These are phyloP conservation scores for Canis aureus DNA, from an alignment of 2,113 vertebrate species.

Conservation along the genomic window DNA sequence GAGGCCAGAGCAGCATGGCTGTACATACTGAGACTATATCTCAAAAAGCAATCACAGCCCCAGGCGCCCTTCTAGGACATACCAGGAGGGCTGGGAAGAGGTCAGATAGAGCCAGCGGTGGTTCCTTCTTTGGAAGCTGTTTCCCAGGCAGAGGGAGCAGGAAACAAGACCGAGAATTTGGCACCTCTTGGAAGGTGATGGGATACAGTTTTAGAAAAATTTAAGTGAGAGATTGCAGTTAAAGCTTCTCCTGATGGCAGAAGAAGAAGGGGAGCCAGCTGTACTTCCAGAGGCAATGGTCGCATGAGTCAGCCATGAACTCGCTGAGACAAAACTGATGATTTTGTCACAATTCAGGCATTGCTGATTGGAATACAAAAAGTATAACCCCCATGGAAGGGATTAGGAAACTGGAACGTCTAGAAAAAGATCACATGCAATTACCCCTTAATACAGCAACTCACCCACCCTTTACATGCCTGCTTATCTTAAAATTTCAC, in stretches of 20 bases:
- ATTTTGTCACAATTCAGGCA: background rate
- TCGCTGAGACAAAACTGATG: background rate
- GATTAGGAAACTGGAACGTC: background rate
- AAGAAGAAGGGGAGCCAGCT: background rate
- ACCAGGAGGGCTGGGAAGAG: background rate
- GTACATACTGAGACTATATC: background rate
- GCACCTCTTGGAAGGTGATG: background rate
- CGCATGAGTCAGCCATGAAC: background rate
- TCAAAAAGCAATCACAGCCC: background rate
- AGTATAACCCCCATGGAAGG: background rate
- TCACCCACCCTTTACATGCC: background rate
- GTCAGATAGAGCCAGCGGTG: background rate
- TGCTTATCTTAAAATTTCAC: background rate
- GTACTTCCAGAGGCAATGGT: background rate
- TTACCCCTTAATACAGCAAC: background rate
- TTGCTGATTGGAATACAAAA: background rate
- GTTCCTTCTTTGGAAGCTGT: background rate
- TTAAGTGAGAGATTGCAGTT: background rate
- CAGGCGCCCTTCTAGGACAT: background rate
- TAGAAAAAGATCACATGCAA: background rate
- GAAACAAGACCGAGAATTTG: background rate
- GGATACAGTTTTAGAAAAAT: background rate
- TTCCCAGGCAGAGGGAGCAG: background rate
- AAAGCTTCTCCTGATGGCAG: background rate
- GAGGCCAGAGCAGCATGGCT: background rate